Percentiles rank a stretch among this genome's conserved stretches.
Evolutionary conservation across 2,113 vertebrate species (phyloP).

Genomic region (Pogona vitticeps): DNA sequence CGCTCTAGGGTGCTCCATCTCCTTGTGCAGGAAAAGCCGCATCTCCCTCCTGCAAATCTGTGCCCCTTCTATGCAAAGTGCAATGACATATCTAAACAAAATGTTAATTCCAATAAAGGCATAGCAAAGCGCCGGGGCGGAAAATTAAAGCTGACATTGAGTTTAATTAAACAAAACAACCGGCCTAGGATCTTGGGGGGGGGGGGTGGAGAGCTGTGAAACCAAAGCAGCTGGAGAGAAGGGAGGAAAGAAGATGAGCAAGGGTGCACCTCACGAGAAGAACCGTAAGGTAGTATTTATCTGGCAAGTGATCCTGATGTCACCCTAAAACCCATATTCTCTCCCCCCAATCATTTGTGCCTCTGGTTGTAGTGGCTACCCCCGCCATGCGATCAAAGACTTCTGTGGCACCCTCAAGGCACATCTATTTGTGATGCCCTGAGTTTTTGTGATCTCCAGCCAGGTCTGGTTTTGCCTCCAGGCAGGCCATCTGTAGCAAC

Average conservation of each 20-base stretch:
- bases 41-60: background rate
- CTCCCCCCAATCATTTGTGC: too few relatives aligned
- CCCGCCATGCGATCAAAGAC: too few relatives aligned
- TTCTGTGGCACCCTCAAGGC: too few relatives aligned
- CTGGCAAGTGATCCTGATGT: too few relatives aligned
- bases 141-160: constrained; percentile 76
- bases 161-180: constrained; percentile 77
- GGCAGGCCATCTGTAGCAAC: too few relatives aligned
- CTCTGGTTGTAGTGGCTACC: too few relatives aligned
- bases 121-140: constrained; percentile 68
- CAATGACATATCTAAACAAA: constrained; percentile 68
- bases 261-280: background rate
- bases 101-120: constrained; percentile 63
- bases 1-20: background rate
- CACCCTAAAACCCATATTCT: too few relatives aligned
- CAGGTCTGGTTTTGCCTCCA: too few relatives aligned
- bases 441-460: too few relatives aligned
- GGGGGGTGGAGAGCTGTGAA: constrained; percentile 48
- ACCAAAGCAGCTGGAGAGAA: constrained; percentile 36
- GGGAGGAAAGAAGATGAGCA: background rate
- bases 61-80: constrained; percentile 33
- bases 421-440: too few relatives aligned
- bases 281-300: too few relatives aligned
- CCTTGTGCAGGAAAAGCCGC: background rate
- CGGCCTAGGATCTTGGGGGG: constrained; percentile 49